Percentiles rank a stretch among this genome's conserved stretches.
These are phyloP conservation scores for Sinocyclocheilus rhinocerous DNA, from an alignment of 2,113 vertebrate genomes.

Conservation along the genomic window DNA sequence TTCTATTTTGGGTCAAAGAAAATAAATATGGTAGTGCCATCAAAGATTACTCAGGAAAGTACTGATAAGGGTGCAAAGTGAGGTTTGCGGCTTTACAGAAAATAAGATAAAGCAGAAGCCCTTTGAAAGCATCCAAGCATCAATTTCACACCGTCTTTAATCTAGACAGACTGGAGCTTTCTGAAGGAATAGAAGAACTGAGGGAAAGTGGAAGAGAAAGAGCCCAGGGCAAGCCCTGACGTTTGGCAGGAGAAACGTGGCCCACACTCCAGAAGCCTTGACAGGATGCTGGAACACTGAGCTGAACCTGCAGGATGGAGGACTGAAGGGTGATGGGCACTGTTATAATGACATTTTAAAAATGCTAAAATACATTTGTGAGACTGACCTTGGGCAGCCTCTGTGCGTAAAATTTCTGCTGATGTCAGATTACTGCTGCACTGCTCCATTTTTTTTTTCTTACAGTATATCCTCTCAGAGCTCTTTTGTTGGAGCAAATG, in stretches of 20 bases:
- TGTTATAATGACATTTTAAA: not conserved
- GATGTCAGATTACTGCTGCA: constrained; percentile 5
- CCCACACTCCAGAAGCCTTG: constrained; percentile 35
- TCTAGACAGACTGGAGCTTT: constrained; percentile 48
- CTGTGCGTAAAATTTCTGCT: not conserved
- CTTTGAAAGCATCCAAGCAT: constrained; percentile 57
- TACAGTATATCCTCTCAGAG: not conserved
- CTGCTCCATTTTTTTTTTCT: not conserved
- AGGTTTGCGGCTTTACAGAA: constrained; percentile 52
- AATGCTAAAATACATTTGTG: not conserved
- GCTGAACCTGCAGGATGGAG: not conserved
- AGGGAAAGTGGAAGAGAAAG: constrained; percentile 27
- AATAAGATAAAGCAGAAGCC: constrained; percentile 56
- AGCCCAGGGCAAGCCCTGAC: constrained; percentile 1
- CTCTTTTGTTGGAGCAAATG: not conserved
- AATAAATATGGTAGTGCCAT: constrained; percentile 42
- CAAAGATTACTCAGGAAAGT: constrained; percentile 54
- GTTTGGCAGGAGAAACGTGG: constrained; percentile 24
- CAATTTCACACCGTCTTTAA: constrained; percentile 55
- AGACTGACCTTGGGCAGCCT: not conserved
- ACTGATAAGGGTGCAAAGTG: constrained; percentile 53
- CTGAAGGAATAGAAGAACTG: constrained; percentile 42
- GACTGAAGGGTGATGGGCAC: constrained; percentile 26
- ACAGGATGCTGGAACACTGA: constrained; percentile 13
- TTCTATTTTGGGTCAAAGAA: constrained; percentile 45